Percentiles rank a stretch among this genome's conserved stretches.
Conservation (phyloP, 2,797 vertebrate genomes). For the Aplochiton taeniatus region DNA sequence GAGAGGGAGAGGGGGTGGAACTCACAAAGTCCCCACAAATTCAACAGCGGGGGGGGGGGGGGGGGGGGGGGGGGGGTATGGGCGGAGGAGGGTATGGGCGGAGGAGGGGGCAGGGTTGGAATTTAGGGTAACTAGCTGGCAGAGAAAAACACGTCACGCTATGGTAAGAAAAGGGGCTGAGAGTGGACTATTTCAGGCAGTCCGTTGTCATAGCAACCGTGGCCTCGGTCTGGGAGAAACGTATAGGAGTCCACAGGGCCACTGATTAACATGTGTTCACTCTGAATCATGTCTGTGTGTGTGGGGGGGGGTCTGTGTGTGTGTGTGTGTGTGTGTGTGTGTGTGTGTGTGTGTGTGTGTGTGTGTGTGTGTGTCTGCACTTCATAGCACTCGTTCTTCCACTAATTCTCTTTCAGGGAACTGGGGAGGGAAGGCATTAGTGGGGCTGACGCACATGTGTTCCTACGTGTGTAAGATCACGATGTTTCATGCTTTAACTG, state of each 20-base stretch:
- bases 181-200: constrained; percentile 61
- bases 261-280: constrained; percentile 54
- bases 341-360: constrained; percentile 6
- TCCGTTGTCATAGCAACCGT: constrained; percentile 70
- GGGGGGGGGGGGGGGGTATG: constrained; percentile 6
- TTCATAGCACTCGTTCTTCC: constrained; percentile 28
- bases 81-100: background rate
- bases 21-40: constrained; percentile 8
- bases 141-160: constrained; percentile 38
- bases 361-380: constrained; percentile 1
- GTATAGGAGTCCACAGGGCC: constrained; percentile 38
- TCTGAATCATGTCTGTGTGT: constrained; percentile 27
- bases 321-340: constrained; percentile 20
- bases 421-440: constrained; percentile 45
- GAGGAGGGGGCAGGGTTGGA: constrained; percentile 7
- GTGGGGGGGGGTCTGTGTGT: constrained; percentile 5
- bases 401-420: constrained; percentile 47
- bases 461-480: constrained; percentile 45
- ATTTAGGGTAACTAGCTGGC: constrained; percentile 47
- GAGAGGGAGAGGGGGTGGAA: background rate
- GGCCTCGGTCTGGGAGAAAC: constrained; percentile 57
- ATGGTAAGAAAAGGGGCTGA: constrained; percentile 39
- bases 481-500: constrained; percentile 44
- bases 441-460: constrained; percentile 52
- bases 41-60: constrained; percentile 14